These are phyloP conservation scores for Vanessa tameamea DNA, from an alignment of 1,140 invertebrate genomes.

Conservation along the genomic window DNA sequence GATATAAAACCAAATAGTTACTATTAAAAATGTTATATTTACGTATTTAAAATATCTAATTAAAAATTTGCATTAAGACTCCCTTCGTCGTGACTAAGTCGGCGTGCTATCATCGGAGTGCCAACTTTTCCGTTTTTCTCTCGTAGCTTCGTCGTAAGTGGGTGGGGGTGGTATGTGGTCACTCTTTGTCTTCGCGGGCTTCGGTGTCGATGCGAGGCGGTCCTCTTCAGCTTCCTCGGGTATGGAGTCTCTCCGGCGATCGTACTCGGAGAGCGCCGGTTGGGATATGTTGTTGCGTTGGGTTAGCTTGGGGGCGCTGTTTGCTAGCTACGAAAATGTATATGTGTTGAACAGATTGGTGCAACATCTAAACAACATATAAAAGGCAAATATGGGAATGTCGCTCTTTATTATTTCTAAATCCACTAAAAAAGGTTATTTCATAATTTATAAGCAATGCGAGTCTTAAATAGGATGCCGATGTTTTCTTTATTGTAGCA, in stretches of 20 bases:
- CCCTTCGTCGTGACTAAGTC: constrained; percentile 51
- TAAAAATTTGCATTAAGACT: background rate
- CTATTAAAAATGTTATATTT: no score
- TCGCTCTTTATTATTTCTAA: no score
- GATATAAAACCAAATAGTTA: no score
- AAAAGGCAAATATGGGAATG: no score
- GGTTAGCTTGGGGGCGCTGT: constrained; percentile 83
- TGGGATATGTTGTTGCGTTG: constrained; percentile 83
- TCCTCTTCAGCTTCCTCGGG: constrained; percentile 79
- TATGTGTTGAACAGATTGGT: no score
- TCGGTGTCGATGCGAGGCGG: constrained; percentile 55
- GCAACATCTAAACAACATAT: no score
- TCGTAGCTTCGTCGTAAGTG: constrained; percentile 65
- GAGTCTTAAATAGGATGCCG: no score
- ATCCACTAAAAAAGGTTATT: no score
- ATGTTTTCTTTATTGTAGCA: no score
- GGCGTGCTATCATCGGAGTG: constrained; percentile 79
- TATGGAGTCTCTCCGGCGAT: constrained; percentile 78
- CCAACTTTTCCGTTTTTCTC: constrained; percentile 77
- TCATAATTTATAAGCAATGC: no score
- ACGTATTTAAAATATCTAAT: no score
- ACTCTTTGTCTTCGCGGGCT: constrained; percentile 62
- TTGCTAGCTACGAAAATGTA: constrained; percentile 73
- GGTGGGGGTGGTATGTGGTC: constrained; percentile 65
- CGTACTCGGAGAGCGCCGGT: constrained; percentile 77